Conservation (phyloP, 2,888 invertebrate species). For the Anodontia alba region DNA sequence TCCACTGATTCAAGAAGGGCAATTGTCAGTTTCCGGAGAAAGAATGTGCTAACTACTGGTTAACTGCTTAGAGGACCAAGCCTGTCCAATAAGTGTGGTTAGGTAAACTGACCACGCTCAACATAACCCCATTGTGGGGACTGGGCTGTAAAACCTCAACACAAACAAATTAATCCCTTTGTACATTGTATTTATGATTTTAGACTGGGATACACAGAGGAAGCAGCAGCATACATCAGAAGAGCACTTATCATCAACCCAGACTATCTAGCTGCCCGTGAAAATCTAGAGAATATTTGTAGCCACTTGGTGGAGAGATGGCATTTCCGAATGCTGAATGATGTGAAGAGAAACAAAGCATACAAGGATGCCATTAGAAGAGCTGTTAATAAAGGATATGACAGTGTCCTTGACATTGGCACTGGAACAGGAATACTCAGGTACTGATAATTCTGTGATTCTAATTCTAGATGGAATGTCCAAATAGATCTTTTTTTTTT, state of each 20-base stretch:
- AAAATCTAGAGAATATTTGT: conserved; percentile 89
- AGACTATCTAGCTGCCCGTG: conserved; percentile 87
- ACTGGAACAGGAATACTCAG: conserved; percentile 91
- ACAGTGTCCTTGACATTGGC: conserved; percentile 90
- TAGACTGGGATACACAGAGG: conserved; percentile 87
- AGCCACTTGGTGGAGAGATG: conserved; percentile 90
- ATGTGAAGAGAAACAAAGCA: conserved; percentile 88
- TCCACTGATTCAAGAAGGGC: too few relatives aligned
- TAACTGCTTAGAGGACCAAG: too few relatives aligned
- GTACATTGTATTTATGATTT: too few relatives aligned
- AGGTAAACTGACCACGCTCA: too few relatives aligned
- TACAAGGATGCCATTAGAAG: conserved; percentile 89
- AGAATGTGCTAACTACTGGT: too few relatives aligned
- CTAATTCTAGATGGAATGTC: too few relatives aligned
- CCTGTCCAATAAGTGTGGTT: too few relatives aligned
- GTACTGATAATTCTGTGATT: conserved; percentile 69
- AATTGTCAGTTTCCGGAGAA: too few relatives aligned
- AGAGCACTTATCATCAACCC: conserved; percentile 86
- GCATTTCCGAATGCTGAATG: conserved; percentile 94
- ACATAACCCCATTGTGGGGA: too few relatives aligned
- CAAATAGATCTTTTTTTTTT: too few relatives aligned
- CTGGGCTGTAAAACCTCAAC: too few relatives aligned
- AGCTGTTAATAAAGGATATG: conserved; percentile 86
- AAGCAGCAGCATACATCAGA: conserved; percentile 88
- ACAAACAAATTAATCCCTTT: too few relatives aligned